Evolutionary conservation across 2,797 vertebrate species (phyloP), one percentile per base, ranked within the genome.

Genomic region (Eremophila alpestris): DNA sequence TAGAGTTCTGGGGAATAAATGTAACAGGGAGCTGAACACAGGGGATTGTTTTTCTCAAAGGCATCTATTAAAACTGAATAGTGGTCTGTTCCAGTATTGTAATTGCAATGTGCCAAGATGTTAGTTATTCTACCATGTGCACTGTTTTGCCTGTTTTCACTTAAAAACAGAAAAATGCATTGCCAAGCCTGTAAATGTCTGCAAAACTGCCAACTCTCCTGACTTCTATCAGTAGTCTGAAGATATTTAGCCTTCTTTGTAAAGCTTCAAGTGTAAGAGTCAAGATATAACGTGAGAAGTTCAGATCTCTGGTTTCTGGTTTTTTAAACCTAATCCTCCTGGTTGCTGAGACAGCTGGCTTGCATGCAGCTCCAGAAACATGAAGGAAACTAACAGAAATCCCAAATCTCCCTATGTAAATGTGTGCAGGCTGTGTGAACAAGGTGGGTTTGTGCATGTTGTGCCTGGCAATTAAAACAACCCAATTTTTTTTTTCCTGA

Each of bases 41-140:
- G 68, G 75, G 81, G 71, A 74, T 59, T 94, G 85, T 86, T 96
- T 96, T 94, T 91, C 93, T 95, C 90, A 94, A 95, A 93, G 90
- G 78, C 78, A 67, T 94, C 83, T 94, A 93, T 94, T 93, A 95
- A 96, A 90, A 46, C 74, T 54, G 87, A 88, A 73, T 16, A 91
- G 91, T 51, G 70, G 20, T 79, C 80, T 94, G 89, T 94, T 97
- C 88, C 95, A 95, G 88, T 62, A 91, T 90, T 97, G 87, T 94
- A 94, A 93, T 94, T 94, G 91, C 77, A 76, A 48, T 74, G 80
- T 89, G 94, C 91, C 94, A 94, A 97, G 94, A 94, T 90, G 77
- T 91, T 96, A 24, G 16, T 97, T 95, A 90, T 91, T 94, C 38
- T 94, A 89, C 54, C 85, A 86, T 90, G 75, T 94, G 87, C 70